Conservation (phyloP, 2,113 vertebrate genomes). For the Neodon shergylaensis region DNA sequence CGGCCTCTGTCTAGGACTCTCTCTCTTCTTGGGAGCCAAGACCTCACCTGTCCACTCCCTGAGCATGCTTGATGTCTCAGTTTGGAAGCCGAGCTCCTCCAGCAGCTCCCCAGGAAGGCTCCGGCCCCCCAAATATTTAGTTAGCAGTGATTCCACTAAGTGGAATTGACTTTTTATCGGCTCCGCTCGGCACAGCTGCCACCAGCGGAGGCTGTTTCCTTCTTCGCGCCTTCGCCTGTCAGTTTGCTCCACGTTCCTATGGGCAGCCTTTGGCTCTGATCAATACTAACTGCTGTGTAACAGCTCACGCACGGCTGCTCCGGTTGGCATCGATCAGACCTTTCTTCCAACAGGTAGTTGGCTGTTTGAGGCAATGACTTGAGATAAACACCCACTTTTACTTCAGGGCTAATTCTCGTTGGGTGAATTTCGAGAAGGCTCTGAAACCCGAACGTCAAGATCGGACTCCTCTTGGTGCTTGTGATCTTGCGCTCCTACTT, state of each 20-base stretch:
- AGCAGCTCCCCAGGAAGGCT: conserved; percentile 80
- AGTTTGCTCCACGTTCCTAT: conserved; percentile 91
- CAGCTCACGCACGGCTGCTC: conserved; percentile 88
- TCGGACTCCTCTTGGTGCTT: background rate
- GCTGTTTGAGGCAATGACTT: conserved; percentile 79
- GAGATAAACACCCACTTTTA: conserved; percentile 81
- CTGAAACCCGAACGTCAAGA: background rate
- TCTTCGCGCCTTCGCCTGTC: conserved; percentile 89
- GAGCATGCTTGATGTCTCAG: conserved; percentile 88
- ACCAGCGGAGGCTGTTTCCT: conserved; percentile 91
- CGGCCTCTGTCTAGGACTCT: background rate
- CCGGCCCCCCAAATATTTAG: conserved; percentile 94
- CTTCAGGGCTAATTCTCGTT: conserved; percentile 81
- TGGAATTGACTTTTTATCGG: conserved; percentile 98
- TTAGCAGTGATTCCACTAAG: conserved; percentile 97
- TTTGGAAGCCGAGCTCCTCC: conserved; percentile 81
- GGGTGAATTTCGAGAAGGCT: conserved; percentile 72
- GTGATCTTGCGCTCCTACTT: background rate
- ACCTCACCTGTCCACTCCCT: conserved; percentile 65
- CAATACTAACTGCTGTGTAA: conserved; percentile 93
- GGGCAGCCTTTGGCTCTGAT: conserved; percentile 94
- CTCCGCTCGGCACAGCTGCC: conserved; percentile 91
- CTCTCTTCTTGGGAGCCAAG: background rate
- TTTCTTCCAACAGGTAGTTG: conserved; percentile 92
- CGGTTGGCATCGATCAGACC: conserved; percentile 91